Conservation (phyloP, 2,888 invertebrate species). For the Marasmarcha lunaedactyla region DNA sequence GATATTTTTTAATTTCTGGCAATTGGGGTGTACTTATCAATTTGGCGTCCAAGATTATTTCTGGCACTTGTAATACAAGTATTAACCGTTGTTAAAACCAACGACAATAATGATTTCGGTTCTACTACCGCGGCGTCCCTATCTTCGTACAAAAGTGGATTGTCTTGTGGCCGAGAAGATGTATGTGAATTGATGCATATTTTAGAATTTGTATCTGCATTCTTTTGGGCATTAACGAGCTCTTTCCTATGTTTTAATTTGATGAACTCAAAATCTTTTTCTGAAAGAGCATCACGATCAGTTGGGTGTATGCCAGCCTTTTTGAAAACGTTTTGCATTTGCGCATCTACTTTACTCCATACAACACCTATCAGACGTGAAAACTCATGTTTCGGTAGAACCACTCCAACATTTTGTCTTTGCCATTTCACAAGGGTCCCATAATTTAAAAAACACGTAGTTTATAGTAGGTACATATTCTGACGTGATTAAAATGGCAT, state of each 20-base stretch:
- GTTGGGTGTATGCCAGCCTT: neutral
- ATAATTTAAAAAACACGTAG: too few relatives aligned
- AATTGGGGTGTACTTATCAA: neutral
- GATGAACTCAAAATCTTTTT: conserved; percentile 1
- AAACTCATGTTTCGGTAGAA: neutral
- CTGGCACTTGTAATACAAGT: too few relatives aligned
- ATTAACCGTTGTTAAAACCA: neutral
- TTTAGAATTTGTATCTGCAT: neutral
- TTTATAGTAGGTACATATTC: too few relatives aligned
- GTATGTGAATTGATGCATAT: neutral
- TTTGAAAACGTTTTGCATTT: conserved; percentile 1
- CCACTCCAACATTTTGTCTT: neutral
- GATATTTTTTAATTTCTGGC: neutral
- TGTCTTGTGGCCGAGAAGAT: neutral
- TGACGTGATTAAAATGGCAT: too few relatives aligned
- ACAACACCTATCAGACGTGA: conserved; percentile 1
- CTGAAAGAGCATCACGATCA: neutral
- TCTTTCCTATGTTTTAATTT: conserved; percentile 2
- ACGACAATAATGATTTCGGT: conserved; percentile 3
- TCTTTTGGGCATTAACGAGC: neutral
- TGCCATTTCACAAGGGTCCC: neutral
- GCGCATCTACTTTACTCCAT: conserved; percentile 2
- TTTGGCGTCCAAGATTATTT: neutral
- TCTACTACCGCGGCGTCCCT: neutral
- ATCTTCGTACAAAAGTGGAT: neutral